Evolutionary conservation across 2,888 invertebrate genomes (phyloP).

Genomic region (Platynereis dumerilii): DNA sequence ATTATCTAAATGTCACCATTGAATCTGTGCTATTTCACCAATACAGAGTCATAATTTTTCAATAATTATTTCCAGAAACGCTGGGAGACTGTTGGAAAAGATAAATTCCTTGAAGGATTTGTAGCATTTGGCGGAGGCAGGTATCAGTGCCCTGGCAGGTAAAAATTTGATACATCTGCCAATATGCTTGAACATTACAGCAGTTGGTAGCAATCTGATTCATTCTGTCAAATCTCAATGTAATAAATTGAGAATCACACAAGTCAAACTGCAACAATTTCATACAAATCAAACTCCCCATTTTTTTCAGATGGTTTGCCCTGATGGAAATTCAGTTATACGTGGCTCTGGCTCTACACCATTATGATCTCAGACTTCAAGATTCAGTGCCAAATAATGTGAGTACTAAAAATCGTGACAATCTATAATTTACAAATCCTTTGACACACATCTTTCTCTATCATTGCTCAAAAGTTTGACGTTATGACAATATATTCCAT

Average conservation of each 20-base stretch:
- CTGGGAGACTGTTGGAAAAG: constrained; percentile 35
- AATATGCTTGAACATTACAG: no score
- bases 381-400: constrained; percentile 41
- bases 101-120: constrained; percentile 48
- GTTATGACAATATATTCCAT: no score
- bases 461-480: no score
- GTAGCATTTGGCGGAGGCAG: constrained; percentile 57
- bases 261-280: no score
- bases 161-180: not conserved
- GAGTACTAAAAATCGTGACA: constrained; percentile 25
- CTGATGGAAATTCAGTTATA: constrained; percentile 55
- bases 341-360: constrained; percentile 46
- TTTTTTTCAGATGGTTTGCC: constrained; percentile 54
- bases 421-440: no score
- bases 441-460: no score
- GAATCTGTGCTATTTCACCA: no score
- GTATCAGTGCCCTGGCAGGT: constrained; percentile 59
- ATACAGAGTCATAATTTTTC: no score
- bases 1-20: no score
- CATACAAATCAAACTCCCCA: no score
- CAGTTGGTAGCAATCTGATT: not conserved
- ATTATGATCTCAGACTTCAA: constrained; percentile 41
- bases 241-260: not conserved
- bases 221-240: not conserved
- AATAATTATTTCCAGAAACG: constrained; percentile 16